Conservation (phyloP, 2,113 vertebrate species). For the Ochotona curzoniae region DNA sequence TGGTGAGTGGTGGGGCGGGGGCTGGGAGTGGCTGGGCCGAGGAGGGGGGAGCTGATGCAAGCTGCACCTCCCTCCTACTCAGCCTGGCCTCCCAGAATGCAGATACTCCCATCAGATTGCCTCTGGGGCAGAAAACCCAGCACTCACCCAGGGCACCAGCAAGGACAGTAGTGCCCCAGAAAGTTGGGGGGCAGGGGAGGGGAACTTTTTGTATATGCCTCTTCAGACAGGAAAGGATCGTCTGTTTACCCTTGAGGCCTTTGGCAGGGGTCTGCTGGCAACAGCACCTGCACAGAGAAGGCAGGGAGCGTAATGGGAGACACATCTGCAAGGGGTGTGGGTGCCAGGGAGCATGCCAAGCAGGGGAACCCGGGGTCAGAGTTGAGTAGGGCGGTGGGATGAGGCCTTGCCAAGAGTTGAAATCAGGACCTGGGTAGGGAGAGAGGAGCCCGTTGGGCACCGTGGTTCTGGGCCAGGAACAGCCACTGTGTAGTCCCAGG, state of each 20-base stretch:
- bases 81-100: accelerated
- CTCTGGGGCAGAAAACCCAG: background rate
- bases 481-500: background rate
- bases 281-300: no score
- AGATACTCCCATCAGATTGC: background rate
- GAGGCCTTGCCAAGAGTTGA: background rate
- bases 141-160: background rate
- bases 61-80: background rate
- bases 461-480: background rate
- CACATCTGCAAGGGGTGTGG: no score
- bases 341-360: background rate
- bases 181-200: background rate
- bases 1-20: constrained; percentile 87
- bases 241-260: background rate
- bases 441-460: background rate
- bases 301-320: no score
- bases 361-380: background rate
- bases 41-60: no score
- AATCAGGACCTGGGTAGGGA: background rate
- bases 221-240: background rate
- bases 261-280: background rate
- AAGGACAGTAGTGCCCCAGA: background rate
- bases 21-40: accelerated
- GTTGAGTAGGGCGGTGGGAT: background rate
- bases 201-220: background rate